These are phyloP conservation scores for Albula goreensis DNA, from an alignment of 2,113 vertebrate genomes.

Conservation along the genomic window DNA sequence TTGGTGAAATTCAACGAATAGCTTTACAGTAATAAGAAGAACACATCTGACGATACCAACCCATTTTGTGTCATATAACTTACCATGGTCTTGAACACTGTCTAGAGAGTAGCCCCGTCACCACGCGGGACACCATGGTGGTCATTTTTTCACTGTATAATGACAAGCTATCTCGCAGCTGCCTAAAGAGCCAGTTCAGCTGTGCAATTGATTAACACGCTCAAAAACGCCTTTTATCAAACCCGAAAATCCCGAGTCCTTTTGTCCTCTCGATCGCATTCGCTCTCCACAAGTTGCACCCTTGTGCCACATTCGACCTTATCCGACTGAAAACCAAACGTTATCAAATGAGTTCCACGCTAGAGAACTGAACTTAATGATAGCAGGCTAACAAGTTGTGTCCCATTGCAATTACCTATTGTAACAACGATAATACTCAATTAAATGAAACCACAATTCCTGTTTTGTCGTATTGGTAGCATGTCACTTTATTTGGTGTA, in stretches of 20 bases:
- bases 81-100: constrained; percentile 46
- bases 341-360: constrained; percentile 8
- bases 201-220: neutral
- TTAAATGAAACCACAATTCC: neutral
- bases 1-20: neutral
- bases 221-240: neutral
- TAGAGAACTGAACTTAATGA: neutral
- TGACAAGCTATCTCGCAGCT: neutral
- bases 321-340: constrained; percentile 23
- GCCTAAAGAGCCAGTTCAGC: neutral
- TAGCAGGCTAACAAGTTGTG: neutral
- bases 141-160: constrained; percentile 43
- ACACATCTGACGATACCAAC: neutral
- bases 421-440: neutral
- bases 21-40: neutral
- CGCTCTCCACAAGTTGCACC: neutral
- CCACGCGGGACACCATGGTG: constrained; percentile 34
- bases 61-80: constrained; percentile 18
- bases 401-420: neutral
- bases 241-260: neutral
- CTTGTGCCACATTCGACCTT: constrained; percentile 24
- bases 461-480: neutral
- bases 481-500: too few relatives aligned
- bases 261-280: neutral
- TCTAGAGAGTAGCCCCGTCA: constrained; percentile 46